Conservation (phyloP, 2,113 vertebrate species). For the Connochaetes taurinus region DNA sequence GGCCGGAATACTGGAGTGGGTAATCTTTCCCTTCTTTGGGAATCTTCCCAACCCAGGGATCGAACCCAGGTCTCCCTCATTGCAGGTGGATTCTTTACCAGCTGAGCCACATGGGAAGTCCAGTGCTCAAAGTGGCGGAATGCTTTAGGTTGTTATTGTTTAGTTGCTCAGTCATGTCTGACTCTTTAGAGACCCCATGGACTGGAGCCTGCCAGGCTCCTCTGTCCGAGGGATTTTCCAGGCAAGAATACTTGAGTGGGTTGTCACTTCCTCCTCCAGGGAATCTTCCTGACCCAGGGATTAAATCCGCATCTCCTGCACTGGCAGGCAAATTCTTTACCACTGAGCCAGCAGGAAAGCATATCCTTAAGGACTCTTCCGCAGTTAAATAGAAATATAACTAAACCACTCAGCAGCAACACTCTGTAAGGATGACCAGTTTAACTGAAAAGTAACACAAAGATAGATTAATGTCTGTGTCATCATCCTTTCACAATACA, state of each 20-base stretch:
- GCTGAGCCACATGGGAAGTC: neutral
- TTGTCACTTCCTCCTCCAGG: neutral
- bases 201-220: neutral
- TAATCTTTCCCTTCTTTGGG: rapidly evolving
- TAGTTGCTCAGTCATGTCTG: neutral
- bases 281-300: neutral
- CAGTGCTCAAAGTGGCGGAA: neutral
- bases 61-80: neutral
- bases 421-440: neutral
- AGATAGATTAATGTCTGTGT: neutral
- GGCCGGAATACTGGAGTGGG: neutral
- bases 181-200: neutral
- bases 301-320: neutral
- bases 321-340: neutral
- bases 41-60: neutral
- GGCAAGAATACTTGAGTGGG: neutral
- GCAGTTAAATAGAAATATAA: neutral
- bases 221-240: neutral
- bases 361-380: neutral
- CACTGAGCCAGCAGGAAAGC: neutral
- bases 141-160: neutral
- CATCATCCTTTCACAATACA: neutral
- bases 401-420: neutral
- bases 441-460: neutral
- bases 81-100: neutral